Base-by-base conservation (phyloP, 1,140 invertebrate species). In the Planococcus citri region DNA sequence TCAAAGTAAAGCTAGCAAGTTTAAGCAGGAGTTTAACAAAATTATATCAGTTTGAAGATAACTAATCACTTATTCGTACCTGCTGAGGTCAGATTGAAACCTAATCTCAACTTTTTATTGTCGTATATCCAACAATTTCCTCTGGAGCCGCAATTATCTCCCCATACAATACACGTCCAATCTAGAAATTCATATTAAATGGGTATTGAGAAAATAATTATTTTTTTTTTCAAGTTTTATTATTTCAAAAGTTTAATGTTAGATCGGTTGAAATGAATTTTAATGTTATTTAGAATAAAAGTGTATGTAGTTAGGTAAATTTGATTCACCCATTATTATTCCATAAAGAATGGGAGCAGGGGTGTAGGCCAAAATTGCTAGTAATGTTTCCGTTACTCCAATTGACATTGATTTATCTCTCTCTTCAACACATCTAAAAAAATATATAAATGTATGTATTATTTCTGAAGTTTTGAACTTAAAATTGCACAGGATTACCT, bases 101-200 rank as follows among this genome's bases (percentile, higher is more conserved):
- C 80, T 73, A 86, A 86, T 75, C 86, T 81, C 72, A 88, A 76
- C n/a, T 80, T 80, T 72, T 83, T 82, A 4, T 85, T 83, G 75
- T 88, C 84, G 73, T 88, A 89, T 0, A 88, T 76, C 87, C 87
- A 89, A 75, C 87, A 89, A 74, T 88, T 88, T 29, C 71, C 71
- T 1, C 33, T 21, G 0, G 25, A n/a, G 14, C 71, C 71, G 17
- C 71, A 72, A n/a, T 70, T 70, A 10, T 68, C 38, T 6, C 69
- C 67, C 71, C 71, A 72, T 8, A 72, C 69, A 0, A 70, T 58
- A 27, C 71, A 72, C 9, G 71, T 70, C 0, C 64, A 29, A 14
- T 72, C 71, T 72, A 21, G 14, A 25, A 10, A 60, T 33, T n/a
- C n/a, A n/a, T n/a, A n/a, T n/a, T n/a, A n/a, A n/a, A n/a, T n/a